Evolutionary conservation across 2,888 invertebrate genomes (phyloP).

Genomic region (Onthophagus sagittarius): DNA sequence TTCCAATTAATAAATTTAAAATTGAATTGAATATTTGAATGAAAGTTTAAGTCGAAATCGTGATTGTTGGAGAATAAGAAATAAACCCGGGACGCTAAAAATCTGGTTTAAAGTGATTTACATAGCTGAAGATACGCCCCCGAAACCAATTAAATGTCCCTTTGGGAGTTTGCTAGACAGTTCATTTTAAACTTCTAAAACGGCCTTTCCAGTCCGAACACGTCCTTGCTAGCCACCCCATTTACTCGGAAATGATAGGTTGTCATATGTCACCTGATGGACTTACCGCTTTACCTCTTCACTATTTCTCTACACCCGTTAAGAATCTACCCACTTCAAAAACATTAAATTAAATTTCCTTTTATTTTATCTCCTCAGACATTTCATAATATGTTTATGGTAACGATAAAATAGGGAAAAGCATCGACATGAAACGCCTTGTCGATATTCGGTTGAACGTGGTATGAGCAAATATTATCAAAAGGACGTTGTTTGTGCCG

Average conservation of each 20-base stretch:
- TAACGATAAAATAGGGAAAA: neutral
- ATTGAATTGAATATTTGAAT: too few species aligned
- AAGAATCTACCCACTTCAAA: neutral
- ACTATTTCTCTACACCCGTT: neutral
- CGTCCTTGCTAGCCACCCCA: constrained; percentile 28
- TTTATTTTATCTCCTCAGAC: too few species aligned
- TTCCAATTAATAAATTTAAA: too few species aligned
- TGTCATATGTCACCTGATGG: constrained; percentile 29
- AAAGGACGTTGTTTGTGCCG: neutral
- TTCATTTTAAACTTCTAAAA: constrained; percentile 32
- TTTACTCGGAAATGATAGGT: constrained; percentile 30
- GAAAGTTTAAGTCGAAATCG: neutral
- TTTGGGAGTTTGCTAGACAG: constrained; percentile 27
- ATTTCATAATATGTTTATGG: too few species aligned
- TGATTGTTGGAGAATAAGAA: neutral
- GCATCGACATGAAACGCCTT: neutral
- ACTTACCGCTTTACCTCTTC: constrained; percentile 15
- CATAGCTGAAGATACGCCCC: constrained; percentile 31
- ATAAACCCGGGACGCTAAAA: constrained; percentile 17
- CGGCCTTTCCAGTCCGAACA: constrained; percentile 29
- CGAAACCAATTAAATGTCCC: constrained; percentile 33
- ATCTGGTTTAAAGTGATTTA: constrained; percentile 28
- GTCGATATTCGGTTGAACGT: neutral
- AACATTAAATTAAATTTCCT: too few species aligned
- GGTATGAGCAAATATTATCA: neutral